Evolutionary conservation across 2,888 invertebrate genomes (phyloP).

Genomic region (Eupsilia transversa): DNA sequence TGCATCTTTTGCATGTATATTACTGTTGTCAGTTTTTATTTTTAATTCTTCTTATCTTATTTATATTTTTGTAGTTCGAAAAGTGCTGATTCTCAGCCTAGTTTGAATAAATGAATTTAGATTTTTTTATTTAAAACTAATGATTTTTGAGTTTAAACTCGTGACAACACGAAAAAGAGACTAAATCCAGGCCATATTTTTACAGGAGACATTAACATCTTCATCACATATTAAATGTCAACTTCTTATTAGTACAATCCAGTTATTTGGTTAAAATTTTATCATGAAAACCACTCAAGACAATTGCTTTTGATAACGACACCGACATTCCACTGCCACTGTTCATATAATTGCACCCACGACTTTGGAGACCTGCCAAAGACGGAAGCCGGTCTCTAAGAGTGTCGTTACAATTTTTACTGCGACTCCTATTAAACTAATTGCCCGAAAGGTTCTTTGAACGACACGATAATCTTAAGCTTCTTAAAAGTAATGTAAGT

Average conservation of each 20-base stretch:
- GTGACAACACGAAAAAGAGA: too few species aligned
- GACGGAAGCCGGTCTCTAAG: slow-evolving; percentile 45
- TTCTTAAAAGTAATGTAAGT: background rate
- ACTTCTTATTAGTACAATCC: background rate
- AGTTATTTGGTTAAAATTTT: background rate
- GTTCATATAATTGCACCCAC: background rate
- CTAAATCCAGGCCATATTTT: too few species aligned
- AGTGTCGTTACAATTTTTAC: slow-evolving; percentile 63
- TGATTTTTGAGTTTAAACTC: background rate
- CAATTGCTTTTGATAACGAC: slow-evolving; percentile 15
- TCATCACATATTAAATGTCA: background rate
- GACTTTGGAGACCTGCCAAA: slow-evolving; percentile 41
- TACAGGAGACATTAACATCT: background rate
- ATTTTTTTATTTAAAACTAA: too few species aligned
- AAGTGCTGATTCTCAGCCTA: too few species aligned
- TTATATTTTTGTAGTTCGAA: too few species aligned
- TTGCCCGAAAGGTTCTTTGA: slow-evolving; percentile 64
- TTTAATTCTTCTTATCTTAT: background rate
- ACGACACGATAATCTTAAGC: slow-evolving; percentile 40
- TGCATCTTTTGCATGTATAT: too few species aligned
- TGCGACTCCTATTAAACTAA: slow-evolving; percentile 67
- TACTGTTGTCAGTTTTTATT: background rate
- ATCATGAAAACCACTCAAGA: slow-evolving; percentile 8
- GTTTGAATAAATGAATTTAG: too few species aligned
- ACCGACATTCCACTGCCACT: slow-evolving; percentile 5